Percentiles rank a stretch among this genome's conserved stretches.
phyloP scores from a whole-genome alignment of 2,797 vertebrate genomes.

The Tapirus indicus region DNA sequence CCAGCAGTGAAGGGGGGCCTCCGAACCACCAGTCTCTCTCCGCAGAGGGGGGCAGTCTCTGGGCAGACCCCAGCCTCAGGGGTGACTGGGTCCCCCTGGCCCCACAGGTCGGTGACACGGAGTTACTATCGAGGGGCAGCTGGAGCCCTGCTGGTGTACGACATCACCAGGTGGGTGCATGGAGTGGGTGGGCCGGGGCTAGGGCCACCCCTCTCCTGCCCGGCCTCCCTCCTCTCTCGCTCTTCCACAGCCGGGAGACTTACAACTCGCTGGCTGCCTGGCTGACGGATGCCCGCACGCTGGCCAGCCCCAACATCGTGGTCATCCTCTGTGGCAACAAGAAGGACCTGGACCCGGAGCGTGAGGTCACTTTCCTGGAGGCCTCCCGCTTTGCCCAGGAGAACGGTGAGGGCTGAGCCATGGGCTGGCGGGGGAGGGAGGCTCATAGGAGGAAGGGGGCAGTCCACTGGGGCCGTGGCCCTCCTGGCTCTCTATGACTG shows the following conservation, averaged over 20 bases:
- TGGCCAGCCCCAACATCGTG: constrained; percentile 97
- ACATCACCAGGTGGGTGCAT: constrained; percentile 94
- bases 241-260: constrained; percentile 92
- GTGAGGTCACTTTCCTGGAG: constrained; percentile 97
- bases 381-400: constrained; percentile 97
- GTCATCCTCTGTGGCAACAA: constrained; percentile 98
- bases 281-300: constrained; percentile 95
- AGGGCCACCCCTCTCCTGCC: neutral
- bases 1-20: neutral
- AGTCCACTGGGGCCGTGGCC: neutral
- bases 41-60: constrained; percentile 43
- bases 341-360: constrained; percentile 95
- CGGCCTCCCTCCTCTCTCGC: neutral
- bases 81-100: constrained; percentile 66
- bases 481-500: neutral
- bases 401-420: constrained; percentile 89
- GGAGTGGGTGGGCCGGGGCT: neutral
- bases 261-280: constrained; percentile 97
- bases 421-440: neutral
- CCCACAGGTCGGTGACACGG: constrained; percentile 94
- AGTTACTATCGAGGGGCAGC: constrained; percentile 97
- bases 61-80: constrained; percentile 63
- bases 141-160: constrained; percentile 95
- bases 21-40: constrained; percentile 59
- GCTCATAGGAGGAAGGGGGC: neutral